These are phyloP conservation scores for Apodemia hepburni DNA, from an alignment of 2,888 invertebrate species.

Conservation along the genomic window DNA sequence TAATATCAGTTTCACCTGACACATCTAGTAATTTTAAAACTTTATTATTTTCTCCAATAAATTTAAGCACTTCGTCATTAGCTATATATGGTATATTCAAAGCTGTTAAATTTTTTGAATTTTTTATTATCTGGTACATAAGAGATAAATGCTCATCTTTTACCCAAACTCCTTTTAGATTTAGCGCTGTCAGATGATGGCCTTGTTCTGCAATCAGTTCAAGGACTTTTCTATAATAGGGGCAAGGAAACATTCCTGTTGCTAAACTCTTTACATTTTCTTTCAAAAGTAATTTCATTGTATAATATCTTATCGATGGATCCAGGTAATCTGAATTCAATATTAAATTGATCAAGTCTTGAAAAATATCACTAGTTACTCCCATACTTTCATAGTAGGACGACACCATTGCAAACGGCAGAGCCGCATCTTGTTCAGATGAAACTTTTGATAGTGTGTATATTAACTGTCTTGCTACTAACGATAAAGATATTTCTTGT, in stretches of 20 bases:
- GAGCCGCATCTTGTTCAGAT: slow-evolving; percentile 77
- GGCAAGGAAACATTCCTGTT: slow-evolving; percentile 85
- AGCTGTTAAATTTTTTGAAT: slow-evolving; percentile 79
- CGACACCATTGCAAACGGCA: slow-evolving; percentile 81
- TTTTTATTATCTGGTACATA: slow-evolving; percentile 81
- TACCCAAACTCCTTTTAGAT: slow-evolving; percentile 87
- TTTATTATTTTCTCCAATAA: slow-evolving; percentile 76
- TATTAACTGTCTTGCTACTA: slow-evolving; percentile 82
- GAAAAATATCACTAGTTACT: slow-evolving; percentile 84
- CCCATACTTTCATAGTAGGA: slow-evolving; percentile 81
- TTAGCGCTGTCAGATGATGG: slow-evolving; percentile 81
- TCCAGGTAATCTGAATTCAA: slow-evolving; percentile 84
- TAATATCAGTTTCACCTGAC: slow-evolving; percentile 85
- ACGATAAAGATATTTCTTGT: slow-evolving; percentile 79
- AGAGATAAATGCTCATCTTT: slow-evolving; percentile 84
- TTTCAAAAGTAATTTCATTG: slow-evolving; percentile 82
- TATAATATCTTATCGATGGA: slow-evolving; percentile 83
- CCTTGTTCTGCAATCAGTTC: slow-evolving; percentile 83
- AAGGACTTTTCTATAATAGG: slow-evolving; percentile 85
- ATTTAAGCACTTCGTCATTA: slow-evolving; percentile 83
- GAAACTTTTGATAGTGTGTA: slow-evolving; percentile 82
- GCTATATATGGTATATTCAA: slow-evolving; percentile 86
- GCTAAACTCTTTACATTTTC: slow-evolving; percentile 83
- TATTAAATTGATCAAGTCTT: slow-evolving; percentile 83
- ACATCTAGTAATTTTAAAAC: slow-evolving; percentile 82